Evolutionary conservation across 2,797 vertebrate genomes (phyloP).

Genomic region (Antrozous pallidus): DNA sequence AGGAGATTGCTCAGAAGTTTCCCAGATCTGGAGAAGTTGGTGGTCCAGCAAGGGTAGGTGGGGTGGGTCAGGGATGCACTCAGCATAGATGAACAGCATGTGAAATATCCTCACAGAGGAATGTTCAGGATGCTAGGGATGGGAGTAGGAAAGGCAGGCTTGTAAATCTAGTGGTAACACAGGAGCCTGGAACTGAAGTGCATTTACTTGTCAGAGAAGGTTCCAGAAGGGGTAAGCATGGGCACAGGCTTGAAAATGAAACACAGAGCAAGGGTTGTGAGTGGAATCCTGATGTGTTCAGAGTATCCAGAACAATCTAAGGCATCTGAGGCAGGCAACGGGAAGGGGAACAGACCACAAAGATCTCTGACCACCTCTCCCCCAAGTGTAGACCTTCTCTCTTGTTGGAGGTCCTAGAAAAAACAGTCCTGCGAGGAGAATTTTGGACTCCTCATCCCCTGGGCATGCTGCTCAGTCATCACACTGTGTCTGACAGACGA

Average conservation of each 20-base stretch:
- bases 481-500: background rate
- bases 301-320: background rate
- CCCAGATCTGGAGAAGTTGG: background rate
- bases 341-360: background rate
- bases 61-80: background rate
- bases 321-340: background rate
- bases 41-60: fast-evolving
- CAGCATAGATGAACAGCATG: background rate
- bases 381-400: background rate
- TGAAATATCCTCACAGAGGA: background rate
- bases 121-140: background rate
- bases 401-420: background rate
- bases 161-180: background rate
- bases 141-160: background rate
- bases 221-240: background rate
- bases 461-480: background rate
- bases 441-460: background rate
- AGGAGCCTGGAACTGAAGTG: background rate
- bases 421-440: background rate
- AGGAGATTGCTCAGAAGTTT: background rate
- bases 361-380: background rate
- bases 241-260: background rate
- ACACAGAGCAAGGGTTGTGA: background rate
- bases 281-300: background rate
- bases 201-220: background rate